Evolutionary conservation across 2,888 invertebrate species (phyloP).

Genomic region (Sylvicola cinctus): DNA sequence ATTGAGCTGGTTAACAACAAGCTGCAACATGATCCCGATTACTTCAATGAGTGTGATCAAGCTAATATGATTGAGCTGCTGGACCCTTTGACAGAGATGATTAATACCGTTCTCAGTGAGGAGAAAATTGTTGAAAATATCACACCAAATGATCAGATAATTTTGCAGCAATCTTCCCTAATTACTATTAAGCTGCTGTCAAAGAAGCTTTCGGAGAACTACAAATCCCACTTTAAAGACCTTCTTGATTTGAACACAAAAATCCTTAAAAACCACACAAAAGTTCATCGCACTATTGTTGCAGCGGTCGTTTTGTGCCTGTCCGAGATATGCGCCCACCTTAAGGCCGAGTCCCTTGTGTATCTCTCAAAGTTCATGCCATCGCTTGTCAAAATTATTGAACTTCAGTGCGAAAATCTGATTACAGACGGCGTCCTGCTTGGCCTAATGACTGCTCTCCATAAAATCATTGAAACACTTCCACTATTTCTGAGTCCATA

Average conservation of each 20-base stretch:
- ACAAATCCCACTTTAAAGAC: conserved; percentile 47
- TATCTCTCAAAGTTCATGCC: conserved; percentile 66
- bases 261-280: conserved; percentile 14
- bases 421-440: conserved; percentile 39
- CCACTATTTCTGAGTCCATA: conserved; percentile 74
- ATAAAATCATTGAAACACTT: conserved; percentile 63
- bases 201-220: conserved; percentile 41
- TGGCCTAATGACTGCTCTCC: conserved; percentile 44
- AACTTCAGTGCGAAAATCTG: conserved; percentile 35
- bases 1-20: conserved; percentile 72
- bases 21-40: conserved; percentile 43
- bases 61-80: conserved; percentile 35
- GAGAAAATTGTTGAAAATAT: conserved; percentile 21
- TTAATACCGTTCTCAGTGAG: conserved; percentile 29
- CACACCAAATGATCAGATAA: conserved; percentile 33
- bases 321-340: conserved; percentile 53
- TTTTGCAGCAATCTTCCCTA: conserved; percentile 64
- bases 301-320: conserved; percentile 57
- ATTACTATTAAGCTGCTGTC: conserved; percentile 67
- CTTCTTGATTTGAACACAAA: conserved; percentile 46
- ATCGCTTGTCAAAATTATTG: conserved; percentile 40
- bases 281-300: conserved; percentile 22
- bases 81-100: conserved; percentile 35
- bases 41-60: conserved; percentile 32
- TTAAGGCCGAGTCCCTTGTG: conserved; percentile 54